These are phyloP conservation scores for Drosophila fungiperda DNA, from an alignment of 2,888 invertebrate genomes.

Conservation along the genomic window DNA sequence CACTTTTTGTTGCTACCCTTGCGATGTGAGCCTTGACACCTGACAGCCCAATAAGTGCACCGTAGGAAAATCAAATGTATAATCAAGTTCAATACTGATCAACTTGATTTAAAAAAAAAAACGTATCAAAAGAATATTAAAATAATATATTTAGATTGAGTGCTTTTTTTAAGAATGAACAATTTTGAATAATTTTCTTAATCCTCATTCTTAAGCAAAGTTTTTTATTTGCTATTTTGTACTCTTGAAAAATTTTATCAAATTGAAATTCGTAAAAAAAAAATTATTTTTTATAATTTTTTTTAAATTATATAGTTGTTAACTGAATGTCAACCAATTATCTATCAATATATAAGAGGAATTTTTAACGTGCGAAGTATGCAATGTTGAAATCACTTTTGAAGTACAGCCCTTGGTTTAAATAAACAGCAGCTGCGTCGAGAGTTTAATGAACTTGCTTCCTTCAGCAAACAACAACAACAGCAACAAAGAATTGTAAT, in stretches of 20 bases:
- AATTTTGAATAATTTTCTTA: background rate
- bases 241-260: background rate
- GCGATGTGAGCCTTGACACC: conserved; percentile 41
- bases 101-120: background rate
- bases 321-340: background rate
- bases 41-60: conserved; percentile 23
- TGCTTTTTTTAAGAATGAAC: background rate
- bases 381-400: background rate
- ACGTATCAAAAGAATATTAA: background rate
- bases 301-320: background rate
- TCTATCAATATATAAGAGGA: background rate
- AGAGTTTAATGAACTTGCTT: conserved; percentile 26
- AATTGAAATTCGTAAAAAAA: background rate
- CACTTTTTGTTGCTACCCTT: conserved; percentile 6
- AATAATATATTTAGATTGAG: background rate
- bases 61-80: background rate
- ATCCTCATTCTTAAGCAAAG: background rate
- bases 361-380: background rate
- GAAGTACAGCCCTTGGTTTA: background rate
- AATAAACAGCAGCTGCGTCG: background rate
- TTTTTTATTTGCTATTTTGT: background rate
- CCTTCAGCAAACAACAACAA: background rate
- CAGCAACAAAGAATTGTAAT: background rate
- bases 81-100: background rate
- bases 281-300: too few species aligned